phyloP scores from a whole-genome alignment of 2,113 vertebrate genomes.

The Dryoscopus gambensis region DNA sequence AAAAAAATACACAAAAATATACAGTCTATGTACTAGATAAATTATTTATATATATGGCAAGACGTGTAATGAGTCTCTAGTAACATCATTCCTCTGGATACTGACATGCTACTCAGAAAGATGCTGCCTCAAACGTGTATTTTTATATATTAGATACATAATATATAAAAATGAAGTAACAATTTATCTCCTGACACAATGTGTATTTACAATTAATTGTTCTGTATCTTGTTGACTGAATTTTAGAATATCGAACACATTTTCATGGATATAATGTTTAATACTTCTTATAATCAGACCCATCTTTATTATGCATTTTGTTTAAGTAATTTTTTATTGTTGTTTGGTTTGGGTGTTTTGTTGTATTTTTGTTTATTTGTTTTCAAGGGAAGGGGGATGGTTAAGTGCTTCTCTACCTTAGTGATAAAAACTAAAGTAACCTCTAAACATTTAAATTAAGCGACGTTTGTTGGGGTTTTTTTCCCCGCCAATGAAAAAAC shows the following conservation, averaged over 20 bases:
- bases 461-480: rapidly evolving
- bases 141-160: not conserved
- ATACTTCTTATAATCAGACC: not conserved
- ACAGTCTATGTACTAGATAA: slow-evolving; percentile 60
- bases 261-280: not conserved
- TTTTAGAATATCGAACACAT: not conserved
- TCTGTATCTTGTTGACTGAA: not conserved
- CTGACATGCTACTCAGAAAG: slow-evolving; percentile 30
- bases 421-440: rapidly evolving
- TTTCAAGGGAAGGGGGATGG: not conserved
- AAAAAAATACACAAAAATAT: slow-evolving; percentile 57
- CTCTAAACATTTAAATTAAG: not conserved
- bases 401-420: not conserved
- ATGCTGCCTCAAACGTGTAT: not conserved
- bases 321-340: not conserved
- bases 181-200: not conserved
- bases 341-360: not conserved
- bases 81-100: slow-evolving; percentile 48
- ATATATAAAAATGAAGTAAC: not conserved
- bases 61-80: slow-evolving; percentile 25
- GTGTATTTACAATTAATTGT: not conserved
- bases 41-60: slow-evolving; percentile 60
- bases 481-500: rapidly evolving
- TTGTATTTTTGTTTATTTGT: not conserved
- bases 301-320: not conserved